Percentiles rank a stretch among this genome's conserved stretches.
phyloP scores from a whole-genome alignment of 1,140 invertebrate species.

The Megalopta genalis region DNA sequence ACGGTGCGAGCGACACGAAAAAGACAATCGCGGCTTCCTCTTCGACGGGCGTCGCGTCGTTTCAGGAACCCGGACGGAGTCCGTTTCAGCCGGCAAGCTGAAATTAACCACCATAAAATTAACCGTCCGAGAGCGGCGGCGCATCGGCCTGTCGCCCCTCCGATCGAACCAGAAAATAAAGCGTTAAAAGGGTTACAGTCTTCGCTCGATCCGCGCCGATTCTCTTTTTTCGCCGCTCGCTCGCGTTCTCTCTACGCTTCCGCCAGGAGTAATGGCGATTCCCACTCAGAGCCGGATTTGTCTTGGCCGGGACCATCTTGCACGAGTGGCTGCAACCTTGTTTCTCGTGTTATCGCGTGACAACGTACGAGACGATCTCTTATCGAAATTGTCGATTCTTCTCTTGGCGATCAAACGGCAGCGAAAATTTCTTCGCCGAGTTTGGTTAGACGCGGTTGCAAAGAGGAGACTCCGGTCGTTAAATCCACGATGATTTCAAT shows the following conservation, averaged over 20 bases:
- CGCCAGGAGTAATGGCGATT: neutral
- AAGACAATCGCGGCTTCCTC: neutral
- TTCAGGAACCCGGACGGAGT: neutral
- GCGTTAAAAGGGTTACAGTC: slow-evolving; percentile 5
- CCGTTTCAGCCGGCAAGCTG: neutral
- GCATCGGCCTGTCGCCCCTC: neutral
- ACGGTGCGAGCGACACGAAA: neutral
- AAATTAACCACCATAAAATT: slow-evolving; percentile 20
- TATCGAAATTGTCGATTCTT: too few relatives aligned
- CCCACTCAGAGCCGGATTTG: neutral
- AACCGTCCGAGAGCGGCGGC: neutral
- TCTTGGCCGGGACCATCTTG: neutral
- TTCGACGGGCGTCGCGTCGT: neutral
- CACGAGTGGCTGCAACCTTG: too few relatives aligned
- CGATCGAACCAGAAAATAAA: slow-evolving; percentile 11
- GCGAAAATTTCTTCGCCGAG: too few relatives aligned
- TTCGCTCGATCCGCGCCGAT: neutral
- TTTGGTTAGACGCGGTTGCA: too few relatives aligned
- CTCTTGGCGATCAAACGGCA: too few relatives aligned
- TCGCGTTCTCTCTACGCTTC: neutral
- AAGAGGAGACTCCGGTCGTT: too few relatives aligned
- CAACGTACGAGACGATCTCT: too few relatives aligned
- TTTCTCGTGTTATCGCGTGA: neutral
- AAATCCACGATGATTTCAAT: too few relatives aligned
- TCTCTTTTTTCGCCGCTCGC: too few relatives aligned